Evolutionary conservation across 92 coral and sea anemone species (phyloP), one percentile per base, ranked within the genome.

Genomic region (Zoanthus sociatus): DNA sequence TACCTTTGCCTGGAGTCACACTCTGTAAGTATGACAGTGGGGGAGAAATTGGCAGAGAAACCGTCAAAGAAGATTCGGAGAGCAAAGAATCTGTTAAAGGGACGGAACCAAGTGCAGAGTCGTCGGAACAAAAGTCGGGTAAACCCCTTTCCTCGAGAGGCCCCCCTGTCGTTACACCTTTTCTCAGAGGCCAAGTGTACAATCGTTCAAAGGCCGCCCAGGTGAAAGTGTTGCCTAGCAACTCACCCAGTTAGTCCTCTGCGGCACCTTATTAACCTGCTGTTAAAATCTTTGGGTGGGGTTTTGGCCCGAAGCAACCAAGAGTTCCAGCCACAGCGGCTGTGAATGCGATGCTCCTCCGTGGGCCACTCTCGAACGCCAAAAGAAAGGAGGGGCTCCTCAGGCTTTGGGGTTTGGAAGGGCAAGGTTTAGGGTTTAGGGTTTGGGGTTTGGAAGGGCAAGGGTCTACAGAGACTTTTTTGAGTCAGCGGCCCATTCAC

Each of bases 211-310:
- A 87, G 73, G 98, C 94, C 21, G 70, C 81, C 45, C 95, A 93
- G 67, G 96, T 94, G 78, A 90, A 90, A 32, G 98, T 94, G 91
- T 91, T 94, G 87, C 98, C 98, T 18, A 92, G 91, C 98, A 93
- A 93, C 94, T 51, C 86, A 73, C 77, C 17, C 6, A 33, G 10
- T 5, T 69, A 69, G 4, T 30, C 42, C 11, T 69, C 5, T 33
- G 45, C 10, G 5, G 42, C 9, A 69, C 74, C 46, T 69, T 63
- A 17, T 37, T 2, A 37, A 0, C 42, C 42, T 37, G 42, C 42
- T 37, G 42, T 37, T 37, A 37, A 37, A 37, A 37, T 37, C 0
- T 4, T 37, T 37, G 42, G 4, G n/a, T n/a, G n/a, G n/a, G n/a
- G n/a, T n/a, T n/a, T n/a, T n/a, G n/a, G n/a, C n/a, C n/a, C n/a